Evolutionary conservation across 64 coral and sea anemone species (phyloP).

Genomic region (Cladopsammia gracilis): DNA sequence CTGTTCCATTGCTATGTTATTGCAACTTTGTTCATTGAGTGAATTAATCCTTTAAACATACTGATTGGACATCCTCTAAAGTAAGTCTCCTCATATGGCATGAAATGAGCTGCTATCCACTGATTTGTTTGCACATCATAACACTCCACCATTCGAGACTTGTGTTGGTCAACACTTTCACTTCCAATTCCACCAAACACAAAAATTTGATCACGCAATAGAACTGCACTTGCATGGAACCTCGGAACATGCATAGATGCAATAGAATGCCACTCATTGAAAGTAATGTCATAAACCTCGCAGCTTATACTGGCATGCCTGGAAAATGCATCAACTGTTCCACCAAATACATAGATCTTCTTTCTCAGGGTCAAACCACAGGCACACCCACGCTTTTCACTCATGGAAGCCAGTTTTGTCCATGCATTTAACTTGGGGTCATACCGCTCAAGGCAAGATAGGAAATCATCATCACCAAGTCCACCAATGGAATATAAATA

Average conservation of each 20-base stretch:
- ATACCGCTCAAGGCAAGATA: slow-evolving; percentile 63
- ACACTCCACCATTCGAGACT: slow-evolving; percentile 73
- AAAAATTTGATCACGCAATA: slow-evolving; percentile 59
- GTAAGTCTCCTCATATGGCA: slow-evolving; percentile 86
- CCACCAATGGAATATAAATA: slow-evolving; percentile 76
- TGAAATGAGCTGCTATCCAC: slow-evolving; percentile 49
- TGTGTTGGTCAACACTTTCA: slow-evolving; percentile 50
- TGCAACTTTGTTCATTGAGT: slow-evolving; percentile 53
- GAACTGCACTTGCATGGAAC: slow-evolving; percentile 73
- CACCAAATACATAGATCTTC: slow-evolving; percentile 84
- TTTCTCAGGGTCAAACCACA: slow-evolving; percentile 44
- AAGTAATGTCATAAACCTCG: slow-evolving; percentile 68
- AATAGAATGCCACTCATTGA: slow-evolving; percentile 74
- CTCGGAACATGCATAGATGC: slow-evolving; percentile 75
- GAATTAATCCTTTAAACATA: slow-evolving; percentile 62
- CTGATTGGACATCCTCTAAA: slow-evolving; percentile 72
- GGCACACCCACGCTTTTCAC: slow-evolving; percentile 76
- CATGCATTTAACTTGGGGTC: slow-evolving; percentile 63
- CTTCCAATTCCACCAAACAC: slow-evolving; percentile 87
- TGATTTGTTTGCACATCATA: slow-evolving; percentile 67
- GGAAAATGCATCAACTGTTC: slow-evolving; percentile 78
- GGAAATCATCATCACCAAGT: slow-evolving; percentile 66
- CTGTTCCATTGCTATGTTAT: neutral
- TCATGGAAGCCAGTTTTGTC: slow-evolving; percentile 65
- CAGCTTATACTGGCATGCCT: slow-evolving; percentile 57